Conservation (phyloP, 2,797 vertebrate genomes). For the Rhinatrema bivittatum region DNA sequence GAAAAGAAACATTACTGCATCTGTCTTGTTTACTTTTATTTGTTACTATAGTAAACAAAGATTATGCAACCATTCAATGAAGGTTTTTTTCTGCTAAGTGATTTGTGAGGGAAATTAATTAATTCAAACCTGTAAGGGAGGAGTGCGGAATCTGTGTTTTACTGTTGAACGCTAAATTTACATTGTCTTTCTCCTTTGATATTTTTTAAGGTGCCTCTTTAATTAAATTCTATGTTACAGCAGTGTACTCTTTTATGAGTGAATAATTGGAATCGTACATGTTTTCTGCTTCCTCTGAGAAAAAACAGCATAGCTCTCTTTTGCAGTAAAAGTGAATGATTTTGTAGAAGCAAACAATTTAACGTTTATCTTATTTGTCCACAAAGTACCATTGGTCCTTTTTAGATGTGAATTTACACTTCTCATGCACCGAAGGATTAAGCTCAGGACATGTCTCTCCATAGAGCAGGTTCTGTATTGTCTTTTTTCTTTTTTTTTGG, state of each 20-base stretch:
- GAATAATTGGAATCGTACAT: conserved; percentile 1
- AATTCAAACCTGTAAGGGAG: conserved; percentile 19
- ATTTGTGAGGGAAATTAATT: conserved; percentile 28
- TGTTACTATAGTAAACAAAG: conserved; percentile 18
- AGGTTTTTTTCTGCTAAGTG: not conserved
- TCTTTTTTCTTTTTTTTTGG: conserved; percentile 1
- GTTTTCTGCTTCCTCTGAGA: conserved; percentile 14
- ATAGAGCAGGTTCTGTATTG: conserved; percentile 4
- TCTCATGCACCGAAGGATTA: not conserved
- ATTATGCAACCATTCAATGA: conserved; percentile 10
- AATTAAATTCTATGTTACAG: no score
- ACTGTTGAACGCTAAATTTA: conserved; percentile 6
- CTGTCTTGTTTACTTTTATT: conserved; percentile 19
- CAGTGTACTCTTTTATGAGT: conserved; percentile 7
- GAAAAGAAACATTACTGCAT: conserved; percentile 12
- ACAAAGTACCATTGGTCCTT: conserved; percentile 2
- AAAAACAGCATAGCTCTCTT: conserved; percentile 10
- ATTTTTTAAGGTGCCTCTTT: no score
- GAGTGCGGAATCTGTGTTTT: conserved; percentile 16
- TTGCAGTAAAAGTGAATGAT: not conserved
- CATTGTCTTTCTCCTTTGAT: no score
- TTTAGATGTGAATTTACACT: conserved; percentile 3
- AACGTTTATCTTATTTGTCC: not conserved
- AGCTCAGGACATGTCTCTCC: not conserved
- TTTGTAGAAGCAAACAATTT: not conserved